These are phyloP conservation scores for Penaeus japonicus DNA, from an alignment of 1,140 invertebrate species.

Conservation along the genomic window DNA sequence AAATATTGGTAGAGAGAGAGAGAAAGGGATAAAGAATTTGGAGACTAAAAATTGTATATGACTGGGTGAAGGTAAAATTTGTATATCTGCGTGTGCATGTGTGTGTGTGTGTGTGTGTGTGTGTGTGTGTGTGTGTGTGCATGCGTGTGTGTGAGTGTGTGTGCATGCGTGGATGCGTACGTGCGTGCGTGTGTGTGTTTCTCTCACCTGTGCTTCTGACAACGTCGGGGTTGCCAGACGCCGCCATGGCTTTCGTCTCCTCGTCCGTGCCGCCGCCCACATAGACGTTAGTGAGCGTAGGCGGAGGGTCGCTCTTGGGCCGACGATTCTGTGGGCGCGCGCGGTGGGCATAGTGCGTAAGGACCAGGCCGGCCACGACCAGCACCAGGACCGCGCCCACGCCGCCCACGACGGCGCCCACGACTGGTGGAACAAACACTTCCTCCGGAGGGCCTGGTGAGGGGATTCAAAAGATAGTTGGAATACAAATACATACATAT, in stretches of 20 bases:
- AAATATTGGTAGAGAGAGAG: no score
- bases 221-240: conserved; percentile 22
- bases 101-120: background rate
- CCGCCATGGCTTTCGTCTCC: background rate
- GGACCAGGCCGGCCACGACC: conserved; percentile 23
- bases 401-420: conserved; percentile 41
- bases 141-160: background rate
- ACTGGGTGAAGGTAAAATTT: no score
- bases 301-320: conserved; percentile 11
- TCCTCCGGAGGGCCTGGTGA: conserved; percentile 25
- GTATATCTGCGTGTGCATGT: no score
- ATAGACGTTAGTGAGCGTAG: conserved; percentile 32
- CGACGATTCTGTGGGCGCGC: background rate
- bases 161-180: background rate
- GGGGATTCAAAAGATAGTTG: no score
- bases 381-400: conserved; percentile 36
- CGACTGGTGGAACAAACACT: conserved; percentile 7
- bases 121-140: background rate
- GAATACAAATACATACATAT: no score
- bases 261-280: background rate
- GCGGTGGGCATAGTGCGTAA: conserved; percentile 35
- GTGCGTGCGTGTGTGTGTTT: background rate
- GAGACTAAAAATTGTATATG: no score
- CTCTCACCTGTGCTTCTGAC: conserved; percentile 27
- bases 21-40: no score